Base-by-base conservation (phyloP, 2,888 invertebrate species). In the Temnothorax rugatulus region DNA sequence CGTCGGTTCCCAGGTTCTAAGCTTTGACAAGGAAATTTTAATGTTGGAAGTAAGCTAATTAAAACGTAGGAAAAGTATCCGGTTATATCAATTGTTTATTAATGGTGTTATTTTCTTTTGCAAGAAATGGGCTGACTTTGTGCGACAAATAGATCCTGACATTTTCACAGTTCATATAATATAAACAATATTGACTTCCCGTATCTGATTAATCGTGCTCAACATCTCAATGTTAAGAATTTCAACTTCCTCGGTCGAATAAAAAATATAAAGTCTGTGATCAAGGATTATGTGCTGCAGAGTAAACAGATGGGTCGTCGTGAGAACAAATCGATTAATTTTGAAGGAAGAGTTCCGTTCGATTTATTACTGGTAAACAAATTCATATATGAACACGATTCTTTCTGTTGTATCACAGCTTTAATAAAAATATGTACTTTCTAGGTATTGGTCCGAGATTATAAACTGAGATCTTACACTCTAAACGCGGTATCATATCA, bases 131-230 rank as follows among this genome's bases (percentile, higher is more conserved):
- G 97, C 99, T 0, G 97, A 97, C 87, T 99, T 99, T 95, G 97
- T 99, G 18, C 96, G 99, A 79, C 97, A 98, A 95, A 96, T 98
- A 47, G 99, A 99, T 96, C 99, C 99, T 4, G 99, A 99, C 93
- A 97, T 99, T 91, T 97, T 99, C 84, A 99, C 99, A 1, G 99
- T 99, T n/a, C n/a, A 3, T 99, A 99, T 95, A 99, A 99, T 93
- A 99, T 99, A 84, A 99, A 98, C 94, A 99, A 99, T 95, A 99
- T 99, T 95, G 99, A 99, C 95, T 97, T 99, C 93, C 99, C 99
- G 0, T 99, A 99, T 94, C 96, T 99, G 2, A 96, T 99, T 52
- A 98, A 99, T 93, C 96, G 99, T 86, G 99, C 99, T 0, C 97
- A 97, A 89, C 98, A 98, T 95, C 96, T 99, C 21, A 98, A 98